Evolutionary conservation across 2,888 invertebrate species (phyloP).

Genomic region (Drosophila nr. perissopoda): DNA sequence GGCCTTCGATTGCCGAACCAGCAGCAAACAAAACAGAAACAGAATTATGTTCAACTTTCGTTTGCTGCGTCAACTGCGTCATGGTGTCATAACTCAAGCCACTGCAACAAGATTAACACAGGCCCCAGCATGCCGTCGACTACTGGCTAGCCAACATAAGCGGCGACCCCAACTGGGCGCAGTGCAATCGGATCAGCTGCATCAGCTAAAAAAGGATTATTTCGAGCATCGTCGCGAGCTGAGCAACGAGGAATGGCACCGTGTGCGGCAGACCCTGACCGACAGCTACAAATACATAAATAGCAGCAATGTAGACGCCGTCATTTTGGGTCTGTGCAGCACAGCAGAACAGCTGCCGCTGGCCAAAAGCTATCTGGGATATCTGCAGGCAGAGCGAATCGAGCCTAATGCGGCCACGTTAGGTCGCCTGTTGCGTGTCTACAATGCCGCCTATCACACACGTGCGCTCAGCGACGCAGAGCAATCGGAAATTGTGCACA

Average conservation of each 20-base stretch:
- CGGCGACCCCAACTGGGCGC: constrained; percentile 56
- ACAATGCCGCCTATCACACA: constrained; percentile 84
- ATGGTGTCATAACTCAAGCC: not conserved
- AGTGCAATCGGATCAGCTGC: constrained; percentile 60
- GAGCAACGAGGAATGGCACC: constrained; percentile 73
- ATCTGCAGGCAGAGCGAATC: constrained; percentile 85
- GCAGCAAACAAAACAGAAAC: constrained; percentile 28
- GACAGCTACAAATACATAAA: constrained; percentile 73
- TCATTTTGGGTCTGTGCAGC: constrained; percentile 86
- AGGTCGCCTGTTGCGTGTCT: constrained; percentile 87
- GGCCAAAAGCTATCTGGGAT: constrained; percentile 87
- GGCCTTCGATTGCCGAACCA: constrained; percentile 26
- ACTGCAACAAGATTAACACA: not conserved
- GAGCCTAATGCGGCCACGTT: constrained; percentile 87
- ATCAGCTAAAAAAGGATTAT: constrained; percentile 60
- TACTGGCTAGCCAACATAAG: constrained; percentile 61
- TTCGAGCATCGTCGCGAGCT: constrained; percentile 54
- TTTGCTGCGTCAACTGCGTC: constrained; percentile 36
- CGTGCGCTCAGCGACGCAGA: constrained; percentile 85
- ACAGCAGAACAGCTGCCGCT: constrained; percentile 84
- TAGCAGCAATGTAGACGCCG: constrained; percentile 87
- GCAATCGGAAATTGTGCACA: constrained; percentile 86
- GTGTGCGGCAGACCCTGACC: constrained; percentile 64
- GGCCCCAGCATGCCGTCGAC: constrained; percentile 12
- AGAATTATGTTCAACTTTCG: constrained; percentile 53